Percentiles rank a stretch among this genome's conserved stretches.
phyloP scores from a whole-genome alignment of 2,888 invertebrate genomes.

The Ganaspis brasiliensis region DNA sequence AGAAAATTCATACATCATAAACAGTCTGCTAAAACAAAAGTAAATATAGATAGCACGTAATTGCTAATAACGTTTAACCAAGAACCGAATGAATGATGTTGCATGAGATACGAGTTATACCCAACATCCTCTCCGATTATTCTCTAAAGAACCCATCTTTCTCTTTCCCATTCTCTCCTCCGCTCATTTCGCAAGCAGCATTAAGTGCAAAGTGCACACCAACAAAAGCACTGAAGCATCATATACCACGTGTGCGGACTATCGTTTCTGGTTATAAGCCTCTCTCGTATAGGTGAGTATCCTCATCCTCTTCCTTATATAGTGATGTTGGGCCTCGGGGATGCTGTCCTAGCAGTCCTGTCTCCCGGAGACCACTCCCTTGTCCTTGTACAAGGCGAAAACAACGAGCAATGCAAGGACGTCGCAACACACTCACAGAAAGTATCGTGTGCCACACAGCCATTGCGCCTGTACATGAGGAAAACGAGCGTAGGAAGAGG shows the following conservation, averaged over 20 bases:
- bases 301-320: constrained; percentile 3
- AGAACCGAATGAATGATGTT: too few species aligned
- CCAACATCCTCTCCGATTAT: background rate
- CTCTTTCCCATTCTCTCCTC: constrained; percentile 31
- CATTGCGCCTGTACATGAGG: background rate
- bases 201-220: constrained; percentile 46
- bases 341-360: constrained; percentile 29
- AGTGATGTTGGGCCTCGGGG: constrained; percentile 1
- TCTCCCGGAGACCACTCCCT: constrained; percentile 26
- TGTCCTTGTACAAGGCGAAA: constrained; percentile 3
- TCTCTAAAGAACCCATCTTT: constrained; percentile 44
- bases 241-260: constrained; percentile 46
- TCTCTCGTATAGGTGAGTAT: constrained; percentile 30
- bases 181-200: constrained; percentile 51
- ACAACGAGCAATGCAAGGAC: constrained; percentile 20
- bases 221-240: constrained; percentile 48
- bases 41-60: too few species aligned
- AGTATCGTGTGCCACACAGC: background rate
- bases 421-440: constrained; percentile 5
- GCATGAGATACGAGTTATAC: too few species aligned
- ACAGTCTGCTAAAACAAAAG: too few species aligned
- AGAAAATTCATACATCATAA: too few species aligned
- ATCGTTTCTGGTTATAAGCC: constrained; percentile 49
- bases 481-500: constrained; percentile 22
- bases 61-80: too few species aligned